A percentile compares a stretch with the other conserved stretches of the same genome.
phyloP scores from a whole-genome alignment of 2,113 vertebrate genomes.

The Perccottus glenii region DNA sequence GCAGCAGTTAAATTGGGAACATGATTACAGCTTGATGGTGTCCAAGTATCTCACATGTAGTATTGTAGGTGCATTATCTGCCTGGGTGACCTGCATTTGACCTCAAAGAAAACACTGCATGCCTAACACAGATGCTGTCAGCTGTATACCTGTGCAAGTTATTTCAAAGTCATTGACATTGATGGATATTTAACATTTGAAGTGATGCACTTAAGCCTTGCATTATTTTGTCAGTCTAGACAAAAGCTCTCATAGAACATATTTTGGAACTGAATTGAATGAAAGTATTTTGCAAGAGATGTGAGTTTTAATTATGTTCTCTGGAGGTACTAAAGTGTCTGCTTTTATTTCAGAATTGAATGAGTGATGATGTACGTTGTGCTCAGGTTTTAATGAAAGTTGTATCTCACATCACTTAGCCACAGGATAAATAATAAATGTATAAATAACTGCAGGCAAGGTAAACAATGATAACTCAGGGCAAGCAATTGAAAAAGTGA shows the following conservation, averaged over 20 bases:
- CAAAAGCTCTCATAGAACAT: constrained; percentile 12
- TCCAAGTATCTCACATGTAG: constrained; percentile 43
- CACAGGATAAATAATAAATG: constrained; percentile 9
- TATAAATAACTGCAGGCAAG: constrained; percentile 4
- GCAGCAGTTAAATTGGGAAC: constrained; percentile 44
- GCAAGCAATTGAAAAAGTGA: constrained; percentile 12
- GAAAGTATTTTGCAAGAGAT: constrained; percentile 24
- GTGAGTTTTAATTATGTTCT: constrained; percentile 38
- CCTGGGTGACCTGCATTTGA: constrained; percentile 20
- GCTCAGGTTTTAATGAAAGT: constrained; percentile 9
- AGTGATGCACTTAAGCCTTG: too few relatives aligned
- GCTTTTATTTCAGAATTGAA: constrained; percentile 24
- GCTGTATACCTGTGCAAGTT: constrained; percentile 9
- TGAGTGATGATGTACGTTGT: constrained; percentile 3
- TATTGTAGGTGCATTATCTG: too few relatives aligned
- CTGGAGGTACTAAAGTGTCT: constrained; percentile 7
- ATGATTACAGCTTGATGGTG: constrained; percentile 68
- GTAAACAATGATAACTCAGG: neutral
- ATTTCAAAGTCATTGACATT: neutral
- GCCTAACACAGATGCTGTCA: neutral
- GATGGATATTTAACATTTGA: too few relatives aligned
- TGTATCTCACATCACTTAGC: neutral
- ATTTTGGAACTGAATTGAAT: constrained; percentile 10
- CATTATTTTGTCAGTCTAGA: neutral
- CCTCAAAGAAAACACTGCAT: constrained; percentile 16